These are phyloP conservation scores for Enteromius viviparus DNA, from an alignment of 2,797 vertebrate genomes.

Conservation along the genomic window DNA sequence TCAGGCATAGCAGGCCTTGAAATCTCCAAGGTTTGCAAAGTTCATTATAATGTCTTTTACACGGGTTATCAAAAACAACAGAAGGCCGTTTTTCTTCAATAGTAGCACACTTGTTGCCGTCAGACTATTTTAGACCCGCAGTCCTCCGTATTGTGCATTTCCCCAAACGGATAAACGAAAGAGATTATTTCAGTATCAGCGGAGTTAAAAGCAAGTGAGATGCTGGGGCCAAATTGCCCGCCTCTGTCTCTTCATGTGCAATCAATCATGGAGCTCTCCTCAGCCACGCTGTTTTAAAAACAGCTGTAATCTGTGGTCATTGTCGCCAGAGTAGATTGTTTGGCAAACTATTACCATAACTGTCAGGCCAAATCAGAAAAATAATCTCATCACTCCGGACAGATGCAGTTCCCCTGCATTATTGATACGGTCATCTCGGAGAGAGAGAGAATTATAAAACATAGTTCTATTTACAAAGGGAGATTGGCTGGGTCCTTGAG, in stretches of 20 bases:
- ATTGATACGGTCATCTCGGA: conserved; percentile 96
- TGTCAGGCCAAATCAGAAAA: conserved; percentile 97
- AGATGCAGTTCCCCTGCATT: conserved; percentile 96
- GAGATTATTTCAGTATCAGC: conserved; percentile 75
- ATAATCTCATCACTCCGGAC: conserved; percentile 96
- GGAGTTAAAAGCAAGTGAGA: conserved; percentile 79
- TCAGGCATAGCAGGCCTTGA: background rate
- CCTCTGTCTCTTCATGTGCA: conserved; percentile 82
- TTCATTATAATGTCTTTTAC: conserved; percentile 27
- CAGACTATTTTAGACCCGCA: conserved; percentile 41
- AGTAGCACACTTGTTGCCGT: conserved; percentile 58
- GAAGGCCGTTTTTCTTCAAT: conserved; percentile 39
- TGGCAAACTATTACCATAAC: conserved; percentile 99
- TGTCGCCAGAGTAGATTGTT: conserved; percentile 96
- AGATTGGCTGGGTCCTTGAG: conserved; percentile 98
- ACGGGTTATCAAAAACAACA: conserved; percentile 38
- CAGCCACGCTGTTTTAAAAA: conserved; percentile 89
- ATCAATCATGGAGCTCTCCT: conserved; percentile 91
- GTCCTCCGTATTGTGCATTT: conserved; percentile 58
- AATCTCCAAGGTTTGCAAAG: conserved; percentile 9
- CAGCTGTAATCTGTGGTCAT: conserved; percentile 96
- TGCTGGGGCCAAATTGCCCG: conserved; percentile 81
- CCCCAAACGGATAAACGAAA: conserved; percentile 61
- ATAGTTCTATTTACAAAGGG: conserved; percentile 99
- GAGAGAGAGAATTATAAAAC: conserved; percentile 98